A percentile compares a stretch with the other conserved stretches of the same genome.
Evolutionary conservation across 1,140 invertebrate species (phyloP).

Genomic region (Apolygus lucorum): DNA sequence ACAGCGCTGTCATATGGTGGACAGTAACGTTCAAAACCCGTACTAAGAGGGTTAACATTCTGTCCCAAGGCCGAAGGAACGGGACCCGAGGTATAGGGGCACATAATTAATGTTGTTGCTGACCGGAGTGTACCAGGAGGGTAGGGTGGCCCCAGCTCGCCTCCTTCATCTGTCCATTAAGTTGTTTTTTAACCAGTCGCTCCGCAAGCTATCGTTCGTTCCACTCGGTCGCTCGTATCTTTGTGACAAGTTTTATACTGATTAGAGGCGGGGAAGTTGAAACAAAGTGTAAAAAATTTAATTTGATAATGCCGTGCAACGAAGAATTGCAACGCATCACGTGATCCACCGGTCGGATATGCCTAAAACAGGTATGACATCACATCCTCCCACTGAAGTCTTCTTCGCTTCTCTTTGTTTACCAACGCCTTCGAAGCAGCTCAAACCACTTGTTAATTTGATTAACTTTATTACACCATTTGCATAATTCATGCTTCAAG

Average conservation of each 20-base stretch:
- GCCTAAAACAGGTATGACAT: neutral
- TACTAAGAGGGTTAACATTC: neutral
- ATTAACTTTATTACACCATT: too few relatives aligned
- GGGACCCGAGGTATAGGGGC: conserved; percentile 7
- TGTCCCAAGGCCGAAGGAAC: conserved; percentile 3
- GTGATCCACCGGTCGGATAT: conserved; percentile 4
- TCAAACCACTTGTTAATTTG: too few relatives aligned
- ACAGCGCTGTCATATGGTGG: neutral
- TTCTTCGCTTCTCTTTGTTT: too few relatives aligned
- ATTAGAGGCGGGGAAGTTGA: neutral
- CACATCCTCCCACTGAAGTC: neutral
- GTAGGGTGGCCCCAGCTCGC: neutral
- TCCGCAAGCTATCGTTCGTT: conserved; percentile 5
- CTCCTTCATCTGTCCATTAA: conserved; percentile 15
- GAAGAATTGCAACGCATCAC: neutral
- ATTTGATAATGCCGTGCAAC: neutral
- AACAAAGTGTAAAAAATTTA: neutral
- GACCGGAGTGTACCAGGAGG: conserved; percentile 15
- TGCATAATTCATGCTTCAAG: too few relatives aligned
- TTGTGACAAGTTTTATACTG: neutral
- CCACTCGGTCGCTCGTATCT: conserved; percentile 5
- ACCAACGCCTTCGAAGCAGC: too few relatives aligned
- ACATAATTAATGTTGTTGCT: conserved; percentile 17
- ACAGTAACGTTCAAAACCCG: neutral
- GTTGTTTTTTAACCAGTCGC: conserved; percentile 13